Conservation (phyloP, 2,888 invertebrate species). For the Tachina fera region DNA sequence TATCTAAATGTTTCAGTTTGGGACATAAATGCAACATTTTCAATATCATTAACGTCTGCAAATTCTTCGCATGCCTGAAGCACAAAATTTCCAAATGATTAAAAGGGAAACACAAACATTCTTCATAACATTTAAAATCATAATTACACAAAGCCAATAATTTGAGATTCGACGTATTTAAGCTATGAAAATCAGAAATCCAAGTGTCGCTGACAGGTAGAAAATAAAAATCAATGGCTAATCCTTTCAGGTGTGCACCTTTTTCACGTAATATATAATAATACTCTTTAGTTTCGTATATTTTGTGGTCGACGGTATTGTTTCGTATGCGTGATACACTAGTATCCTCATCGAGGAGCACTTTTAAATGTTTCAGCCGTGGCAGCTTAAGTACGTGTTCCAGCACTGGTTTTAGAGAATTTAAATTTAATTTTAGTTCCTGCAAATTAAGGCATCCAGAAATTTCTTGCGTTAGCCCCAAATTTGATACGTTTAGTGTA, state of each 20-base stretch:
- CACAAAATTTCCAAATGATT: constrained; percentile 73
- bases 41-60: constrained; percentile 71
- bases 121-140: constrained; percentile 72
- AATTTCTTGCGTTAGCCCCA: constrained; percentile 76
- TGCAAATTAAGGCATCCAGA: constrained; percentile 74
- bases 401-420: constrained; percentile 76
- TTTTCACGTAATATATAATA: constrained; percentile 77
- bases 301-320: constrained; percentile 77
- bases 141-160: constrained; percentile 78
- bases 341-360: constrained; percentile 76
- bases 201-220: constrained; percentile 74
- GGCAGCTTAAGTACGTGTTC: constrained; percentile 75
- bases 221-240: constrained; percentile 78
- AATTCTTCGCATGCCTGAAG: constrained; percentile 68
- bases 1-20: constrained; percentile 76
- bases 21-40: constrained; percentile 76
- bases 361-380: constrained; percentile 75
- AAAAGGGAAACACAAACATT: constrained; percentile 73
- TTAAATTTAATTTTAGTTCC: constrained; percentile 77
- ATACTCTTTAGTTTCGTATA: constrained; percentile 78
- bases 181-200: constrained; percentile 63
- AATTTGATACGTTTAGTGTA: constrained; percentile 76
- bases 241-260: constrained; percentile 74
- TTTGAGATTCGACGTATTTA: constrained; percentile 72
- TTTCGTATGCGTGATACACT: constrained; percentile 72